These are phyloP conservation scores for Pomacea maculata DNA, from an alignment of 1,140 invertebrate genomes.

Conservation along the genomic window DNA sequence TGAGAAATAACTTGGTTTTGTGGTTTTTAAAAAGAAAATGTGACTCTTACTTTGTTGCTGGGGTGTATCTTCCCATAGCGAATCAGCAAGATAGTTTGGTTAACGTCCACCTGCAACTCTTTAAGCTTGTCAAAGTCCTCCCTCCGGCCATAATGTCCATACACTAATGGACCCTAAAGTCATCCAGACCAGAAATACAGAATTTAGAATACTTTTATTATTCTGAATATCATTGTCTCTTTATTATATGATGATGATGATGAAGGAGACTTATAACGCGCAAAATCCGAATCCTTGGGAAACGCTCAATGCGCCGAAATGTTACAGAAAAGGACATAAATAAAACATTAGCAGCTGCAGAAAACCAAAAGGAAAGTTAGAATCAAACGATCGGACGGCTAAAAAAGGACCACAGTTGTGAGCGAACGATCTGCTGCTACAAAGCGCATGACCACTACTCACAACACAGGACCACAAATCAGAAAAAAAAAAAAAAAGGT, in stretches of 20 bases:
- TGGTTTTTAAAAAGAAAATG: not conserved
- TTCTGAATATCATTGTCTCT: not conserved
- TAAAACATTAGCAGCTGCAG: too few species aligned
- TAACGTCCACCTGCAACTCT: slow-evolving; percentile 54
- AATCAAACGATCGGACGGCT: too few species aligned
- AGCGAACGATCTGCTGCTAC: too few species aligned
- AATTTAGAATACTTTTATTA: not conserved
- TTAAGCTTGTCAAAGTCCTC: slow-evolving; percentile 66
- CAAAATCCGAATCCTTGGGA: too few species aligned
- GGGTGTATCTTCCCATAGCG: slow-evolving; percentile 69
- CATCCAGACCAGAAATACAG: slow-evolving; percentile 8
- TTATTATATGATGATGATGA: not conserved
- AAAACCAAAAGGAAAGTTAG: too few species aligned
- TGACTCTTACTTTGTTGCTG: slow-evolving; percentile 64
- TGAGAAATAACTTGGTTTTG: not conserved
- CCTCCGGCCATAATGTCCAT: slow-evolving; percentile 68
- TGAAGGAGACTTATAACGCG: too few species aligned
- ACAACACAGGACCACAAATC: too few species aligned
- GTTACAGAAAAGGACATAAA: too few species aligned
- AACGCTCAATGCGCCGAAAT: too few species aligned
- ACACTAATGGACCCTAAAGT: slow-evolving; percentile 63
- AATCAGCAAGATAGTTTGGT: slow-evolving; percentile 65
- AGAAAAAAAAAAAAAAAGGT: too few species aligned
- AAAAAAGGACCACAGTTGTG: too few species aligned
- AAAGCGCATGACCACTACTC: too few species aligned